Conservation (phyloP, 2,888 invertebrate species). For the Andricus curvator region DNA sequence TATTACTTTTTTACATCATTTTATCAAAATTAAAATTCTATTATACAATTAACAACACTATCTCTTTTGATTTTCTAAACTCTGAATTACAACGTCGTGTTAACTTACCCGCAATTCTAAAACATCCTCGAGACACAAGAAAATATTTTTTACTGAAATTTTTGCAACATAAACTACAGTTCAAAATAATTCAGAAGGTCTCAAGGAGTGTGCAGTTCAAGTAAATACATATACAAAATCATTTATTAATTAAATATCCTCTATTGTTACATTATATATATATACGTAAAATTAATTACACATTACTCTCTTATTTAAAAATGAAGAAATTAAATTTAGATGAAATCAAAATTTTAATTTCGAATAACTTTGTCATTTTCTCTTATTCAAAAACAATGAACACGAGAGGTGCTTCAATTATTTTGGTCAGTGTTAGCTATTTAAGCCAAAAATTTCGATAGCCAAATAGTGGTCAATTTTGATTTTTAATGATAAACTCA, state of each 20-base stretch:
- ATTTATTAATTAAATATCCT: slow-evolving; percentile 11
- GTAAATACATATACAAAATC: neutral
- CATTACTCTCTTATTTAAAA: neutral
- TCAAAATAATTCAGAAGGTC: neutral
- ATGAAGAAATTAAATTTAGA: too few relatives aligned
- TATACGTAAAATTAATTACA: slow-evolving; percentile 1
- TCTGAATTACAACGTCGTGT: slow-evolving; percentile 16
- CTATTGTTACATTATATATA: slow-evolving; percentile 7
- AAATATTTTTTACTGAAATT: neutral
- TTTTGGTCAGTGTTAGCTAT: neutral
- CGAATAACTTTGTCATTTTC: too few relatives aligned
- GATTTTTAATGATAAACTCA: neutral
- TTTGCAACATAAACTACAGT: neutral
- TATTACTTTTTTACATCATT: slow-evolving; percentile 11
- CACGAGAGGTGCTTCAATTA: neutral
- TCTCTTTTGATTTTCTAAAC: slow-evolving; percentile 34
- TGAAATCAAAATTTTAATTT: too few relatives aligned
- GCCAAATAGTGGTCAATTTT: neutral
- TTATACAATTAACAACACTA: slow-evolving; percentile 13
- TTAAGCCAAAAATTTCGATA: neutral
- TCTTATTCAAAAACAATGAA: neutral
- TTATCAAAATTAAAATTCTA: slow-evolving; percentile 35
- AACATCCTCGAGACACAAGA: slow-evolving; percentile 9
- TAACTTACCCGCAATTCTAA: neutral
- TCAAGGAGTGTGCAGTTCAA: neutral